Evolutionary conservation across 2,113 vertebrate species (phyloP).

Genomic region (Mohoua ochrocephala): DNA sequence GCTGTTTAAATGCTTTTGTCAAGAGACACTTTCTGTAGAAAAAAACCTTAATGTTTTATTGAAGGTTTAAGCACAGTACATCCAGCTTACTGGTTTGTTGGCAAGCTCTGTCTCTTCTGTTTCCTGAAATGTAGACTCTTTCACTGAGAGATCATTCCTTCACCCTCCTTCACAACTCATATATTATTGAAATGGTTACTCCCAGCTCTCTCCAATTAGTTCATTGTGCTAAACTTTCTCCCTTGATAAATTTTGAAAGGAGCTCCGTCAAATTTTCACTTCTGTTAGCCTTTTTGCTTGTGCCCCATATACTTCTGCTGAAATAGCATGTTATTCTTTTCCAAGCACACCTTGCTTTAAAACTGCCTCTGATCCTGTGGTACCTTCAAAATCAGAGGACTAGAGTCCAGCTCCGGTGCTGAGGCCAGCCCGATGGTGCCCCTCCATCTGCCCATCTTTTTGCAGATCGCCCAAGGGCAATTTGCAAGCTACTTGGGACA

Average conservation of each 20-base stretch:
- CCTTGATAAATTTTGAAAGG: not conserved
- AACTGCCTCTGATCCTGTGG: not conserved
- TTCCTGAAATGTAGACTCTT: not conserved
- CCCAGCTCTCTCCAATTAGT: not conserved
- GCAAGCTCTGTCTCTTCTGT: not conserved
- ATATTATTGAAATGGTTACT: not conserved
- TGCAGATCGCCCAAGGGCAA: not conserved
- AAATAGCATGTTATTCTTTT: not conserved
- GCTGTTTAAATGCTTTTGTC: not conserved
- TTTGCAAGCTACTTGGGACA: not conserved
- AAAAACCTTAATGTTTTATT: not conserved
- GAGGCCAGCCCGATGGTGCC: fast-evolving
- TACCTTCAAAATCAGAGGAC: not conserved
- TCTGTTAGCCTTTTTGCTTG: not conserved
- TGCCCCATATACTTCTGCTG: not conserved
- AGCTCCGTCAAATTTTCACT: not conserved
- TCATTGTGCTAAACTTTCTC: not conserved
- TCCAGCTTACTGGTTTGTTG: not conserved
- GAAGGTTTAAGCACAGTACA: not conserved
- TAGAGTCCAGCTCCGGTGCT: fast-evolving
- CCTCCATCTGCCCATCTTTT: not conserved
- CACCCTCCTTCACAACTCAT: not conserved
- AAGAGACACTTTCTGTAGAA: not conserved
- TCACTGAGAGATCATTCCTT: not conserved
- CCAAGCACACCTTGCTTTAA: not conserved